Evolutionary conservation across 2,113 vertebrate species (phyloP).

Genomic region (Mus musculus): DNA sequence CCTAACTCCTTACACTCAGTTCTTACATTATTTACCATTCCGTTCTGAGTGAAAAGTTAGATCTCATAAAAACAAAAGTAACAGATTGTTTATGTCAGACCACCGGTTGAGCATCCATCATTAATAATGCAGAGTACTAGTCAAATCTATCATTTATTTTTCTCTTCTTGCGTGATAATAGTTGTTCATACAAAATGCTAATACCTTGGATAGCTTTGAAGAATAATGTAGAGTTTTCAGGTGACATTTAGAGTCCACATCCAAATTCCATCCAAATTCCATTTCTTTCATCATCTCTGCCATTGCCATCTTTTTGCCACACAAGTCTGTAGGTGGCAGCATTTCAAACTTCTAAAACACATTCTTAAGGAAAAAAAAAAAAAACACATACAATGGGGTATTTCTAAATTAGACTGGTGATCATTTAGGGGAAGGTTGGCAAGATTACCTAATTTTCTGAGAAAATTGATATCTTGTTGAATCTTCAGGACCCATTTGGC

Average conservation of each 20-base stretch:
- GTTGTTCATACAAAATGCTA: conserved; percentile 19
- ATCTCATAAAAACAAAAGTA: conserved; percentile 1
- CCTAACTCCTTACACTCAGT: background rate
- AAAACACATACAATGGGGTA: background rate
- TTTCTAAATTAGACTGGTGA: background rate
- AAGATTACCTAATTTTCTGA: conserved; percentile 20
- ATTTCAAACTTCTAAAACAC: conserved; percentile 69
- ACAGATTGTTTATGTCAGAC: background rate
- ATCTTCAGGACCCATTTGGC: conserved; percentile 44
- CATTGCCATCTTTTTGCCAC: background rate
- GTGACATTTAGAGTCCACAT: background rate
- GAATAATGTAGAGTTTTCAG: background rate
- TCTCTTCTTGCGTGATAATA: conserved; percentile 23
- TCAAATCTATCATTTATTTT: conserved; percentile 47
- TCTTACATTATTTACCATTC: background rate
- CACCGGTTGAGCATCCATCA: background rate
- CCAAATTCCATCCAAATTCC: background rate
- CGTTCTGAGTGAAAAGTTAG: background rate
- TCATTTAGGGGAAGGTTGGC: background rate
- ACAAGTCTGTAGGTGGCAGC: conserved; percentile 85
- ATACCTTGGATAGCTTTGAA: background rate
- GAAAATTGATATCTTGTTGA: conserved; percentile 58
- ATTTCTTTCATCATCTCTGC: background rate
- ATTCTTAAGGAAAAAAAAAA: background rate
- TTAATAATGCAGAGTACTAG: background rate